Conservation (phyloP, 2,113 vertebrate species). For the Hippocampus comes region DNA sequence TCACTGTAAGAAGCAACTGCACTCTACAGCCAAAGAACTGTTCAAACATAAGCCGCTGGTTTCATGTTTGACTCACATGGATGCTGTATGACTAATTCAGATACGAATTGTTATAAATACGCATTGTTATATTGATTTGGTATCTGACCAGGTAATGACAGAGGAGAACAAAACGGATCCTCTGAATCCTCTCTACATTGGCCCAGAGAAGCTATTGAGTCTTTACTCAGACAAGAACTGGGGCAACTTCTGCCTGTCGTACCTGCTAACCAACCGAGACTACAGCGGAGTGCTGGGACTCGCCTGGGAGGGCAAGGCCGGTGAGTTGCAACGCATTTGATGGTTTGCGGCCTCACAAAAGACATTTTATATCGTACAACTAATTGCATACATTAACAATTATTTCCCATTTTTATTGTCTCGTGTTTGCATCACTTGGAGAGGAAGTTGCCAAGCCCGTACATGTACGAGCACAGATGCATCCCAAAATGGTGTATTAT, state of each 20-base stretch:
- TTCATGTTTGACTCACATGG: neutral
- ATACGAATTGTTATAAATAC: no score
- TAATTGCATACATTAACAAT: no score
- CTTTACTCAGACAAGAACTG: conserved; percentile 73
- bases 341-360: neutral
- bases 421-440: no score
- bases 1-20: conserved; percentile 64
- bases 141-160: conserved; percentile 56
- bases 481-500: no score
- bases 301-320: conserved; percentile 76
- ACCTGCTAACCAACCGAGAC: conserved; percentile 78
- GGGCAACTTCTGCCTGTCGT: conserved; percentile 78
- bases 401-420: no score
- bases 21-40: neutral
- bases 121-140: no score
- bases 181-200: conserved; percentile 62
- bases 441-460: no score
- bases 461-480: no score
- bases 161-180: conserved; percentile 60
- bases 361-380: no score
- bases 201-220: conserved; percentile 76
- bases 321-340: conserved; percentile 51
- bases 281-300: conserved; percentile 77
- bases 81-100: neutral
- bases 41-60: neutral